A percentile compares a stretch with the other conserved stretches of the same genome.
Evolutionary conservation across 2,113 vertebrate species (phyloP).

Genomic region (Athene noctua): DNA sequence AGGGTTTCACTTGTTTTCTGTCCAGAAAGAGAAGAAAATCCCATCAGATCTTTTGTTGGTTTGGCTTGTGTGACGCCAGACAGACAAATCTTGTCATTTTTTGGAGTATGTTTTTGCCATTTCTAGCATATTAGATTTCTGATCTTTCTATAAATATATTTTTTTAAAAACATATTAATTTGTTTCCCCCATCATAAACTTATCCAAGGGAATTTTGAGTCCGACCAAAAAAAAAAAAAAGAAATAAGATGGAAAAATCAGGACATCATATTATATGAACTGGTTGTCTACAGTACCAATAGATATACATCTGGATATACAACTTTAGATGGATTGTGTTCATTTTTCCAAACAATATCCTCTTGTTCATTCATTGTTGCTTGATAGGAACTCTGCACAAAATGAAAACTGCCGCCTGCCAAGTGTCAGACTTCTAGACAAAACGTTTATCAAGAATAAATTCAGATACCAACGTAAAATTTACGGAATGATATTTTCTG

Average conservation of each 20-base stretch:
- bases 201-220: neutral
- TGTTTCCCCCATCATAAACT: neutral
- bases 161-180: neutral
- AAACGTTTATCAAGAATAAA: neutral
- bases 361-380: neutral
- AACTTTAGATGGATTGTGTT: neutral
- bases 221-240: neutral
- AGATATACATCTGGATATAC: neutral
- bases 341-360: neutral
- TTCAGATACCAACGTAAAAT: neutral
- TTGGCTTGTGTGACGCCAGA: neutral
- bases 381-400: neutral
- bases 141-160: neutral
- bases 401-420: neutral
- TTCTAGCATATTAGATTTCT: neutral
- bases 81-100: neutral
- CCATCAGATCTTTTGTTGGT: neutral
- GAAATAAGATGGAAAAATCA: neutral
- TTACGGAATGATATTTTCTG: neutral
- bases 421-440: neutral
- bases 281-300: neutral
- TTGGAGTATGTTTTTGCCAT: neutral
- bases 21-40: neutral
- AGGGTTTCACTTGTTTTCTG: neutral
- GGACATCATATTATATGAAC: neutral